Evolutionary conservation across 2,113 vertebrate species (phyloP).

Genomic region (Electrona antarctica): DNA sequence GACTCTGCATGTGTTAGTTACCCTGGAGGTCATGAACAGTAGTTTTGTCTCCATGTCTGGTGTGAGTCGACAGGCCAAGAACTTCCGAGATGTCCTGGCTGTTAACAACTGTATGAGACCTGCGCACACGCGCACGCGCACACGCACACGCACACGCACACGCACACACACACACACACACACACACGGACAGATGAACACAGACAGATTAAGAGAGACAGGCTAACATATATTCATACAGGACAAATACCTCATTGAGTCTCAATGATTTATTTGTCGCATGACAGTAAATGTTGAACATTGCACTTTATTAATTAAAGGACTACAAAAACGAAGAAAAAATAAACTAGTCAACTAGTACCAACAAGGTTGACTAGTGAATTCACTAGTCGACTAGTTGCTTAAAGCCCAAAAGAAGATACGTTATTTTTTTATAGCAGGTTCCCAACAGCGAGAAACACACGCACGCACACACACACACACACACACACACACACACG

Average conservation of each 20-base stretch:
- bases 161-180: not conserved
- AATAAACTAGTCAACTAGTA: too few relatives aligned
- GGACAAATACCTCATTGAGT: too few relatives aligned
- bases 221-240: too few relatives aligned
- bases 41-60: constrained; percentile 98
- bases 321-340: too few relatives aligned
- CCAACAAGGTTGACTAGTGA: too few relatives aligned
- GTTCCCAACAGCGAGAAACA: not conserved
- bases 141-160: constrained; percentile 9
- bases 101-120: constrained; percentile 94
- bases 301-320: too few relatives aligned
- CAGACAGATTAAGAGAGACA: too few relatives aligned
- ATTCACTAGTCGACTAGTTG: too few relatives aligned
- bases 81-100: constrained; percentile 92
- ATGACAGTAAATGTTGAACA: too few relatives aligned
- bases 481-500: constrained; percentile 1
- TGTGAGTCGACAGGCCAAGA: constrained; percentile 94
- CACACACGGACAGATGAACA: not conserved
- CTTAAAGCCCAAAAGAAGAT: too few relatives aligned
- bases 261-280: too few relatives aligned
- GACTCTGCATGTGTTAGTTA: constrained; percentile 52
- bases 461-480: not conserved
- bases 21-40: constrained; percentile 97
- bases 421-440: not conserved
- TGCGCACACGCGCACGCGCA: constrained; percentile 47